These are phyloP conservation scores for Troides oblongomaculatus DNA, from an alignment of 2,888 invertebrate species.

Conservation along the genomic window DNA sequence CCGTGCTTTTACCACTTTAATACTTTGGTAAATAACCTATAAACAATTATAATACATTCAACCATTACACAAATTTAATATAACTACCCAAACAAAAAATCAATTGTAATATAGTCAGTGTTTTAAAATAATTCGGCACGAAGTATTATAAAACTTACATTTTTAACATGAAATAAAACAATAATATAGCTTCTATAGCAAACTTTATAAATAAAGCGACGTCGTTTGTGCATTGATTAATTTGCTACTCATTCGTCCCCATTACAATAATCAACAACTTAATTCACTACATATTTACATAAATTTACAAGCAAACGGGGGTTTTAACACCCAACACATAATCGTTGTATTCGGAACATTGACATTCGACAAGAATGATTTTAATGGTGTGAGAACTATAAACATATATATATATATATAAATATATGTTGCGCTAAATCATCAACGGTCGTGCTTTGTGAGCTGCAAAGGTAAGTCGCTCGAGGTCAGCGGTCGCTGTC, in stretches of 20 bases:
- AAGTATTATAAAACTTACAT: constrained; percentile 15
- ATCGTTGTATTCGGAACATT: constrained; percentile 58
- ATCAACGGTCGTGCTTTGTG: constrained; percentile 85
- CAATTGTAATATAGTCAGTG: constrained; percentile 9
- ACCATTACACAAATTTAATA: constrained; percentile 9
- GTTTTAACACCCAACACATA: constrained; percentile 63
- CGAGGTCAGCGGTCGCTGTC: constrained; percentile 46
- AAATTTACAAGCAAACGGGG: constrained; percentile 65
- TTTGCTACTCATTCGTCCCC: constrained; percentile 51
- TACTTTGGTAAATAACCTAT: constrained; percentile 56
- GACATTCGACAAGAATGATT: constrained; percentile 60
- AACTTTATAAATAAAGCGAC: constrained; percentile 36
- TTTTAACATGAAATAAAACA: constrained; percentile 10
- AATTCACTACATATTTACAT: constrained; percentile 69
- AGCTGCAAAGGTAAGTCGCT: constrained; percentile 84
- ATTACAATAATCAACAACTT: constrained; percentile 62
- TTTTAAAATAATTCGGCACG: constrained; percentile 14
- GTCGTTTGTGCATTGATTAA: constrained; percentile 63
- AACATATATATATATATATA: constrained; percentile 54
- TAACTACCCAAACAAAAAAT: constrained; percentile 13
- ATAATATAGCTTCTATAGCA: constrained; percentile 26
- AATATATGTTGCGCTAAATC: constrained; percentile 43
- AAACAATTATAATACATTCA: constrained; percentile 16
- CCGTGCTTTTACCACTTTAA: constrained; percentile 46
- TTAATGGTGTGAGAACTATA: constrained; percentile 58